Percentiles rank a stretch among this genome's conserved stretches.
phyloP scores from a whole-genome alignment of 2,797 vertebrate species.

The Microhierax caerulescens region DNA sequence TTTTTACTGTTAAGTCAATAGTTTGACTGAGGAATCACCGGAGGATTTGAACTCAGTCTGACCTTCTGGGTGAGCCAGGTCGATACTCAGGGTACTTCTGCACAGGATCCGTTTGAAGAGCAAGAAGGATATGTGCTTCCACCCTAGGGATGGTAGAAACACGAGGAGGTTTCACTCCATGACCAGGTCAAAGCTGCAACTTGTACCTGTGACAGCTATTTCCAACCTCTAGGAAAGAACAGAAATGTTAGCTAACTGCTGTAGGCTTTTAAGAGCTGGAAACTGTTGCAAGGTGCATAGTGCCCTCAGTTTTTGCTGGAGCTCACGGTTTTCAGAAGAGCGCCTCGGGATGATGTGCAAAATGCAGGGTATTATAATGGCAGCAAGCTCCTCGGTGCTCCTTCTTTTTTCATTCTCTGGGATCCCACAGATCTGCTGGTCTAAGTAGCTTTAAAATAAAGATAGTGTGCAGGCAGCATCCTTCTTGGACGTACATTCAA shows the following conservation, averaged over 20 bases:
- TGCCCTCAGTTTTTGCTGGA: background rate
- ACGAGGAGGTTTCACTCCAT: background rate
- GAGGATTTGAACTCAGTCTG: background rate
- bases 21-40: background rate
- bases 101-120: background rate
- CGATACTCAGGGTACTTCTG: background rate
- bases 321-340: background rate
- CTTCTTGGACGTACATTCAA: background rate
- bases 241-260: background rate
- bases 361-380: fast-evolving
- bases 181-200: background rate
- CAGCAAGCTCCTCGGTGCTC: background rate
- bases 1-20: background rate
- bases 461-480: fast-evolving
- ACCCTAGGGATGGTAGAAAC: background rate
- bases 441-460: background rate
- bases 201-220: background rate
- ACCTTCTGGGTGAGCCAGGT: background rate
- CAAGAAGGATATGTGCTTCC: background rate
- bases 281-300: background rate
- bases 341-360: background rate
- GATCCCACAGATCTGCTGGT: background rate
- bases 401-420: background rate
- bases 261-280: background rate
- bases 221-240: background rate